Evolutionary conservation across 2,113 vertebrate species (phyloP).

Genomic region (Aldabrachelys gigantea): DNA sequence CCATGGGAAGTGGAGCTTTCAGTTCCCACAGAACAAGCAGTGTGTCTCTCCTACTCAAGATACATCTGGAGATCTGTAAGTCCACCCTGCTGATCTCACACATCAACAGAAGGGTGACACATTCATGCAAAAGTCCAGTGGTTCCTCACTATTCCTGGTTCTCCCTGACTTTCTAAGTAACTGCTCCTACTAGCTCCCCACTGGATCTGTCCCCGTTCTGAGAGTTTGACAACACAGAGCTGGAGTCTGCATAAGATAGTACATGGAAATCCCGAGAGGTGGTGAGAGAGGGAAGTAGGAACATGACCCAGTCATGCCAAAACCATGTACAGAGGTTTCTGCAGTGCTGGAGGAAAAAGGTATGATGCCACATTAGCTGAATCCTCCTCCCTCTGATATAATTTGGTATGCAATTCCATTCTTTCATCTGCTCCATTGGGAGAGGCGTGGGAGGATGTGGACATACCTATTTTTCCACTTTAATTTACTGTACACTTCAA

Average conservation of each 20-base stretch:
- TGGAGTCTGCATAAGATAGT: background rate
- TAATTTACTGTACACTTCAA: accelerated
- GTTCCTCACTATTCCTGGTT: background rate
- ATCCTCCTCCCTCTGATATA: background rate
- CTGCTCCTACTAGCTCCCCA: background rate
- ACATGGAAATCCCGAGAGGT: background rate
- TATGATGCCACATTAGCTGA: background rate
- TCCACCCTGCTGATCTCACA: background rate
- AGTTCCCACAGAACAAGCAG: background rate
- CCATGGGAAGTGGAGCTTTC: background rate
- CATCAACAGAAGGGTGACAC: background rate
- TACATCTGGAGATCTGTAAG: background rate
- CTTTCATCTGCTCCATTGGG: background rate
- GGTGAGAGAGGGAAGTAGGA: background rate
- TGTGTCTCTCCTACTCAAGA: background rate
- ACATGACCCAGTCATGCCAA: background rate
- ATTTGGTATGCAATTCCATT: background rate
- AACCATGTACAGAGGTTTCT: background rate
- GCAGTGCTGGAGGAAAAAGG: background rate
- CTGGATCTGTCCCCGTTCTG: background rate
- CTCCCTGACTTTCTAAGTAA: background rate
- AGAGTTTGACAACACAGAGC: background rate
- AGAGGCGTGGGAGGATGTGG: background rate
- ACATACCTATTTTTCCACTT: background rate
- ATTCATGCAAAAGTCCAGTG: background rate